Evolutionary conservation across 2,113 vertebrate genomes (phyloP).

Genomic region (Falco punctatus): DNA sequence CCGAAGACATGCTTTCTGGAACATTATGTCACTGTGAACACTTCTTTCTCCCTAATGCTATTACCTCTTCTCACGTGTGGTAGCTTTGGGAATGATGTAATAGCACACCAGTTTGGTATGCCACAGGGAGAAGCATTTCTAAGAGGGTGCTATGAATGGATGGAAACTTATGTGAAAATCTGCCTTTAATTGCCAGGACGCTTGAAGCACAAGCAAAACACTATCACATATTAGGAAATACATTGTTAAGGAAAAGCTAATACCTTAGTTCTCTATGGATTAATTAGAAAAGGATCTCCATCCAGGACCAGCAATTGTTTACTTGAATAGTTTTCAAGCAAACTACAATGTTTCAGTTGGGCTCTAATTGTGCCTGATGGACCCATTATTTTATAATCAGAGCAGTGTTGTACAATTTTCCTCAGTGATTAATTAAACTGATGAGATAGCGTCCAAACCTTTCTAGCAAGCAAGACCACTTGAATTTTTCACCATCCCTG

Average conservation of each 20-base stretch:
- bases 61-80: not conserved
- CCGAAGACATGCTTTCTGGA: not conserved
- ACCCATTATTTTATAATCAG: slow-evolving; percentile 83
- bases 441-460: slow-evolving; percentile 72
- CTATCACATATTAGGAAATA: not conserved
- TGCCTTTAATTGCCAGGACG: not conserved
- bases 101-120: not conserved
- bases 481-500: slow-evolving; percentile 40
- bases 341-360: slow-evolving; percentile 81
- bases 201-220: not conserved
- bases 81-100: not conserved
- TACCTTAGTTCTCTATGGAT: slow-evolving; percentile 74
- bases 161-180: not conserved
- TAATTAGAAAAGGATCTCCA: slow-evolving; percentile 80
- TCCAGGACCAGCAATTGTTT: slow-evolving; percentile 83
- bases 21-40: not conserved
- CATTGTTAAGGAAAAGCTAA: slow-evolving; percentile 1
- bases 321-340: slow-evolving; percentile 82
- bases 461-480: slow-evolving; percentile 60
- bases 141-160: not conserved
- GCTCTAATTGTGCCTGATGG: slow-evolving; percentile 91
- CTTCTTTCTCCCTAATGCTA: not conserved
- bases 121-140: not conserved
- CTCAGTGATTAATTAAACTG: slow-evolving; percentile 87
- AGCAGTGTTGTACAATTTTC: slow-evolving; percentile 73